Evolutionary conservation across 2,797 vertebrate species (phyloP), one percentile per base, ranked within the genome.

Genomic region (Sphaeramia orbicularis): DNA sequence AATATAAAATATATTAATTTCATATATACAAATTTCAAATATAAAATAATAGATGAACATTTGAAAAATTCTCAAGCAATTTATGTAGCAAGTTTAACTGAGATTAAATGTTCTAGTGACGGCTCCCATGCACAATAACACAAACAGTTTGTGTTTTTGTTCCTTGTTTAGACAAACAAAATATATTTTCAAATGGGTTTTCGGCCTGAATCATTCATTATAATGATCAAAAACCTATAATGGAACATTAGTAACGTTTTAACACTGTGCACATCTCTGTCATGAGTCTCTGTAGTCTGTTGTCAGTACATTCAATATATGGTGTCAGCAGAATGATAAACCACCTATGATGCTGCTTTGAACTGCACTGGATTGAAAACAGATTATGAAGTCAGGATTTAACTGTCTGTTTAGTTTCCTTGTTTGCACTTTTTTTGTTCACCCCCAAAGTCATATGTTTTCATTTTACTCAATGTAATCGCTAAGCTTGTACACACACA

Each of bases 321-420:
- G 45, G 74, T 75, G 69, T 74, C 63, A 64, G 41, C 36, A 43
- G 52, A 55, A 72, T 64, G 67, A 80, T 79, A 80, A 78, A 77
- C 30, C 71, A 71, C 63, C 76, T 63, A 76, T 65, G 19, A 71
- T 62, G 19, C 47, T 27, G 42, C 77, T 86, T 79, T 81, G n/a
- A n/a, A n/a, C n/a, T n/a, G n/a, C n/a, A 77, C 65, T 59, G 37
- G 16, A 74, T 54, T 81, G 68, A 80, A 89, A 87, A 76, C 77
- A 86, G 53, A 78, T 80, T 69, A 49, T 54, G 27, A 74, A 60
- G 16, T 55, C 37, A 60, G 49, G n/a, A 55, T 71, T 61, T 60
- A 42, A 80, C 68, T 44, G 37, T 74, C 60, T 71, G 24, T 49
- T 70, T 32, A 16, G 35, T 79, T 79, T 69, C 67, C 42, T 73